phyloP scores from a whole-genome alignment of 2,797 vertebrate genomes.

The Amphiprion clarkii region DNA sequence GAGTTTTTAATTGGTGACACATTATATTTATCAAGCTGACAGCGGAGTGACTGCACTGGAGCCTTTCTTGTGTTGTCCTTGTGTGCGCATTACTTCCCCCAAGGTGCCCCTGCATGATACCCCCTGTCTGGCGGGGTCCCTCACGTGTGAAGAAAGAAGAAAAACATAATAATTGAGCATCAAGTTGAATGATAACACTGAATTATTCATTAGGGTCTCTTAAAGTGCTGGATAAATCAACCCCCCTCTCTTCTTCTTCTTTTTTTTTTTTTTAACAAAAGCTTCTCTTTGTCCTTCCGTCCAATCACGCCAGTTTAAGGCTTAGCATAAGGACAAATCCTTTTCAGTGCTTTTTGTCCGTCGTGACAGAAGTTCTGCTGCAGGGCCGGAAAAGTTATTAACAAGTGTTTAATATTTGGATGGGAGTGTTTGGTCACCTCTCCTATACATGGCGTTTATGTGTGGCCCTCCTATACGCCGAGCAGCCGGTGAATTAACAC shows the following conservation, averaged over 20 bases:
- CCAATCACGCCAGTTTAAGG: slow-evolving; percentile 83
- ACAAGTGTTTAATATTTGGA: slow-evolving; percentile 91
- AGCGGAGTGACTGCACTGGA: slow-evolving; percentile 85
- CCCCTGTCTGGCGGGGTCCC: slow-evolving; percentile 84
- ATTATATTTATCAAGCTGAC: slow-evolving; percentile 98
- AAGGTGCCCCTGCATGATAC: slow-evolving; percentile 85
- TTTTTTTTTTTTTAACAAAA: slow-evolving; percentile 83
- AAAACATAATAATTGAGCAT: slow-evolving; percentile 88
- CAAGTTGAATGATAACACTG: slow-evolving; percentile 93
- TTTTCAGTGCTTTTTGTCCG: slow-evolving; percentile 81
- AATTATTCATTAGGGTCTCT: slow-evolving; percentile 94
- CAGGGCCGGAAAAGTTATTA: slow-evolving; percentile 86
- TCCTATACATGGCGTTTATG: slow-evolving; percentile 50
- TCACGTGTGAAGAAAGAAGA: slow-evolving; percentile 87
- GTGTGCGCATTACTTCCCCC: slow-evolving; percentile 88
- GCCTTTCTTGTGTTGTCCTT: slow-evolving; percentile 91
- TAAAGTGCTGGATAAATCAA: slow-evolving; percentile 90
- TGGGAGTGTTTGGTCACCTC: slow-evolving; percentile 83
- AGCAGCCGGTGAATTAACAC: slow-evolving; percentile 50
- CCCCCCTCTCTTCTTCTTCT: slow-evolving; percentile 51
- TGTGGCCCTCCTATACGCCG: slow-evolving; percentile 47
- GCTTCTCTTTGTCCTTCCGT: slow-evolving; percentile 81
- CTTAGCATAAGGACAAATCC: slow-evolving; percentile 82
- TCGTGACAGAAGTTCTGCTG: slow-evolving; percentile 82
- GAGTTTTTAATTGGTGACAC: slow-evolving; percentile 98